Evolutionary conservation across 2,797 vertebrate species (phyloP), one percentile per base, ranked within the genome.

Genomic region (Poeciliopsis paucimaculata): DNA sequence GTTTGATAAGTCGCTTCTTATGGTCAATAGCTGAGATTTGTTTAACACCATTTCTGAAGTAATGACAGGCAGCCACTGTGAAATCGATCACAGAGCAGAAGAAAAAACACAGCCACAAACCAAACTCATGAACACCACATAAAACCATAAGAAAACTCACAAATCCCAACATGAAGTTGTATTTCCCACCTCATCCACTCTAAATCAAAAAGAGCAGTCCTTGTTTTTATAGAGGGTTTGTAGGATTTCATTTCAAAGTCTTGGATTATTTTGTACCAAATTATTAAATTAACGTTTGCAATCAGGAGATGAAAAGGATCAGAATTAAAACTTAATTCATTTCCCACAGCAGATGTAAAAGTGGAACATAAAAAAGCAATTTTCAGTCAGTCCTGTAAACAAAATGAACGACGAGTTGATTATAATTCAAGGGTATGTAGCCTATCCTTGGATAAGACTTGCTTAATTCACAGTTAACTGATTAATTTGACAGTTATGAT

Each of bases 11-110:
- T 18, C 3, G 8, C 39, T 10, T 68, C 10, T 68, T 20, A 10
- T 66, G 34, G 1, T 66, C 34, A 68, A 34, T 6, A 16, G 20
- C 16, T 39, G 36, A 41, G 10, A 15, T 4, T 57, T 74, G 49
- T 23, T 55, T 5, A 73, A 55, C 13, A 49, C 46, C 66, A 7
- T 68, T 23, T 39, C 64, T 36, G 26, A 64, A 49, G 46, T 55
- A 46, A 39, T 66, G 18, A 46, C 47, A 16, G 16, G 34, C 57
- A 46, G 72, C 73, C 2, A 60, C 77, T 60, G 60, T 49, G 70
- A 79, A 83, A 76, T 72, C 68, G 70, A 68, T 57, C 73, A 77
- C 46, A 46, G 46, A 45, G 53, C 70, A 60, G 26, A 20, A 64
- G 47, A 18, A 28, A 34, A 68, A 43, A 43, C 72, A 71, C 23